Base-by-base conservation (phyloP, 2,888 invertebrate species). In the Punctoribates punctum region DNA sequence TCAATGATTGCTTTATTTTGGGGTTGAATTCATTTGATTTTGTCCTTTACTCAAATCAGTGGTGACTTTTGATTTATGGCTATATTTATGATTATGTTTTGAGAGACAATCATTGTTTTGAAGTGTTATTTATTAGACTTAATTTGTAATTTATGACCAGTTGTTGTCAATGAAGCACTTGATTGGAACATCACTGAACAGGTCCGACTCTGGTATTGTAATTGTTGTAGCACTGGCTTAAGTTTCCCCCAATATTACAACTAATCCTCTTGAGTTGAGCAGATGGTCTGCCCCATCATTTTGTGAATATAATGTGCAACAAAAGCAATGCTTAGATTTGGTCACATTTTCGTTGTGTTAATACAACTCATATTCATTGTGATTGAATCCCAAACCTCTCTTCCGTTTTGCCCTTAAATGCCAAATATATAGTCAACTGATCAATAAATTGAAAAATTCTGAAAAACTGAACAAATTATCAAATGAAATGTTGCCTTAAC, bases 241-340 rank as follows among this genome's bases (percentile, higher is more conserved):
- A 70, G 46, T 42, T 70, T 70, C 70, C 70, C 67, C 42, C 42
- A 70, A 70, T 70, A 23, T 70, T 46, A 46, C 67, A 70, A 0
- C 1, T 70, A 70, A 70, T 70, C 70, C 70, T 70, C 70, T 70
- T 70, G 70, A 70, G 70, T 70, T 70, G 70, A 70, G 70, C 70
- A 70, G 70, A 70, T 70, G 70, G 70, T 70, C 70, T 70, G 70
- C 70, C 70, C 70, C 42, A 70, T 70, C 42, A 42, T 70, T 70
- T 70, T 38, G 42, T 23, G 70, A 38, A 70, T 70, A 70, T 67
- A 67, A 38, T 67, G 15, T 38, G 1, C 42, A 42, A 70, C 70
- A 70, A 70, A 65, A 65, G 62, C 34, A 65, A 4, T 65, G 34
- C 42, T n/a, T 34, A 70, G 42, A 23, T 65, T 65, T 70, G n/a